These are phyloP conservation scores for Tupaia tana DNA, from an alignment of 2,113 vertebrate species.

Conservation along the genomic window DNA sequence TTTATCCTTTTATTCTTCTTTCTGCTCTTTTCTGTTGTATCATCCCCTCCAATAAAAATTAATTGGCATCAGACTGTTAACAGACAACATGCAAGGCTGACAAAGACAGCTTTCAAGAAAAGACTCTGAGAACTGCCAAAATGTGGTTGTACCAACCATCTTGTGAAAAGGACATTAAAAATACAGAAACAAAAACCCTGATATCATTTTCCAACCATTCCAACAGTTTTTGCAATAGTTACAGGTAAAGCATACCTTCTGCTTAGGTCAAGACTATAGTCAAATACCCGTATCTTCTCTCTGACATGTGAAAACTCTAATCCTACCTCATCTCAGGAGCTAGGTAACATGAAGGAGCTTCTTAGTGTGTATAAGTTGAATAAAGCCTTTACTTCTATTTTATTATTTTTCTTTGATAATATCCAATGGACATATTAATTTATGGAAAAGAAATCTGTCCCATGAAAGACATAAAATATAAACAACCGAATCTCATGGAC, in stretches of 20 bases:
- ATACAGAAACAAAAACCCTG: too few relatives aligned
- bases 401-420: background rate
- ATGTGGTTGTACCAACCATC: background rate
- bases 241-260: background rate
- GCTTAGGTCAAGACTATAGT: background rate
- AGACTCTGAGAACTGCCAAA: background rate
- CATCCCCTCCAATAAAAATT: background rate
- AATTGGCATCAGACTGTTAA: background rate
- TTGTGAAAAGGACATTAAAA: background rate
- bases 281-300: background rate
- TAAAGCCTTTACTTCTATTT: background rate
- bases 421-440: conserved; percentile 72
- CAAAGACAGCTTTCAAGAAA: background rate
- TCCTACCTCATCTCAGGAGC: background rate
- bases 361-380: background rate
- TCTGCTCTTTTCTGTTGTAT: background rate
- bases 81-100: background rate
- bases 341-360: background rate
- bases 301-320: background rate
- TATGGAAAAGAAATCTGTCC: conserved; percentile 12
- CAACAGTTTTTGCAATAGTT: background rate
- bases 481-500: conserved; percentile 49
- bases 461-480: conserved; percentile 41
- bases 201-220: background rate
- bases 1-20: background rate